Conservation (phyloP, 2,113 vertebrate genomes). For the Lamprotornis superbus region DNA sequence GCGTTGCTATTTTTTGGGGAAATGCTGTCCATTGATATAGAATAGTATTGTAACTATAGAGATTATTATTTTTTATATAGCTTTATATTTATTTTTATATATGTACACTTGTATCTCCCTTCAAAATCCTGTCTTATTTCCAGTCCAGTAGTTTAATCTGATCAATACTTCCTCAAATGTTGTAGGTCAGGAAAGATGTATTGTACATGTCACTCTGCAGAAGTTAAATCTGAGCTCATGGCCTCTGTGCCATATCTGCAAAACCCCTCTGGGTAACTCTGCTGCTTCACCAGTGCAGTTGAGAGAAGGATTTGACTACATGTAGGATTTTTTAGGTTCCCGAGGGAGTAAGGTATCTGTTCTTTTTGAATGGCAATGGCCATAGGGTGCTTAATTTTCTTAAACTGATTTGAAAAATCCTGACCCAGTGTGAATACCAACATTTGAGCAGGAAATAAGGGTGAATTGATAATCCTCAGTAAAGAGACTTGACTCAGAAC, state of each 20-base stretch:
- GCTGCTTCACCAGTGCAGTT: background rate
- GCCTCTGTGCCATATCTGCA: background rate
- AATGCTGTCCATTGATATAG: background rate
- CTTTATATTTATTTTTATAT: background rate
- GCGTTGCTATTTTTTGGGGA: background rate
- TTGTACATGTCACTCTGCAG: background rate
- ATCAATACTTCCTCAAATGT: background rate
- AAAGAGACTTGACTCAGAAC: background rate
- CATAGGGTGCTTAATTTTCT: background rate
- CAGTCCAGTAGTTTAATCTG: background rate
- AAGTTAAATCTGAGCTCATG: background rate
- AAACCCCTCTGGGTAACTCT: background rate
- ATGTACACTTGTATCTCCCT: accelerated
- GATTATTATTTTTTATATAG: background rate
- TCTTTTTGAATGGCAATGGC: background rate
- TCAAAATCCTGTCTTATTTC: background rate
- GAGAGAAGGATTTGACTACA: background rate
- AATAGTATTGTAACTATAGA: background rate
- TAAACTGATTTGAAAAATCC: background rate
- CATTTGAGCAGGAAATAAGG: background rate
- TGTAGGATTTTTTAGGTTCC: background rate
- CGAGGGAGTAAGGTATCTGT: background rate
- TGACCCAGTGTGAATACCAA: background rate
- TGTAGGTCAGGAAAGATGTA: background rate
- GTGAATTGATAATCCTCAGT: background rate